Base-by-base conservation (phyloP, 1,140 invertebrate species). In the Drosophila elegans region DNA sequence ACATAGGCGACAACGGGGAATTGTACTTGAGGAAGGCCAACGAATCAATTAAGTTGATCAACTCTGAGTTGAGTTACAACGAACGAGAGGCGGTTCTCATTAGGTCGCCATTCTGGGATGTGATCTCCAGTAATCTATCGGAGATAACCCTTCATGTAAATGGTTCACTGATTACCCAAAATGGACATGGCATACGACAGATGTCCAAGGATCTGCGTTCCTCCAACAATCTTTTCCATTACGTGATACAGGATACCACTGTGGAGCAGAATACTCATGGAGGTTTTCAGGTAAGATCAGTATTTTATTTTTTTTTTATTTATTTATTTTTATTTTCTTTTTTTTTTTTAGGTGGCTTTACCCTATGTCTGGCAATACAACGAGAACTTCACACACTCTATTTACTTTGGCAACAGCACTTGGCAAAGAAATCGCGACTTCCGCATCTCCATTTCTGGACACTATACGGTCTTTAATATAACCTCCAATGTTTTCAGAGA, bases 361-460 rank as follows among this genome's bases (percentile, higher is more conserved):
- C 98, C 98, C 0, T 98, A 98, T 86, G 97, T 98, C 9, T 98
- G 97, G 97, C 95, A 98, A 78, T 98, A 98, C 79, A 97, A 98
- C 86, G 97, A 98, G 92, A 98, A 98, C 90, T 97, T 97, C 75
- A 98, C 97, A 0, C 98, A 99, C 92, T 96, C 96, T 0, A 94
- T 99, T 25, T 96, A 95, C 80, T 95, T 98, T 76, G 94, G 95
- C 53, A 97, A 99, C 78, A 97, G 97, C 74, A 96, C 96, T 0
- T 97, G 98, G 95, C 93, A 95, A 32, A 94, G 95, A 67, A 99
- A 99, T 91, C 93, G 95, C n/a, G 94, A 97, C 29, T 99, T 99
- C 90, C 95, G 94, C 13, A 94, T 99, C 41, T 93, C 95, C 0
- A 94, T 99, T 10, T 96, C 96, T 73, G 99, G 99, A 0, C 98